Percentiles rank a stretch among this genome's conserved stretches.
phyloP scores from a whole-genome alignment of 2,888 invertebrate genomes.

The Mantis religiosa region DNA sequence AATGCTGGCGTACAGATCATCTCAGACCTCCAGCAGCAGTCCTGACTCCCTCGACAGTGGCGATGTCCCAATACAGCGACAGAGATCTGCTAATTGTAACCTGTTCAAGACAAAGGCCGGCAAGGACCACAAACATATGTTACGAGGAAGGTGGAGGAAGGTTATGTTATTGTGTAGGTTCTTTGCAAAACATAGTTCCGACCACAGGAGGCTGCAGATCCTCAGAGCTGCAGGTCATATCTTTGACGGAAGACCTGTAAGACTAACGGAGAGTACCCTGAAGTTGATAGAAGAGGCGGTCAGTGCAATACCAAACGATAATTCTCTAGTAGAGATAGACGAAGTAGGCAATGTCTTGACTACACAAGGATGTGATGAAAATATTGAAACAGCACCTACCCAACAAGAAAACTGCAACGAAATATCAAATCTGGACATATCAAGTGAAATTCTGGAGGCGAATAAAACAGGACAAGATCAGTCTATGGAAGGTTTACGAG shows the following conservation, averaged over 20 bases:
- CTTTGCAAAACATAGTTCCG: slow-evolving; percentile 15
- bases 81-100: not conserved
- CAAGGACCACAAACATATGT: not conserved
- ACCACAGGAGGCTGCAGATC: slow-evolving; percentile 21
- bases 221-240: slow-evolving; percentile 22
- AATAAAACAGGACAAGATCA: not conserved
- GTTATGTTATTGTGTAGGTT: slow-evolving; percentile 25
- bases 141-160: not conserved
- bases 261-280: not conserved
- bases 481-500: not conserved
- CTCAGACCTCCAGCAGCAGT: not conserved
- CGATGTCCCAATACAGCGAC: not conserved
- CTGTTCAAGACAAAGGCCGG: not conserved
- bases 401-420: not conserved
- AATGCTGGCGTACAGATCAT: not conserved
- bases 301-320: not conserved
- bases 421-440: not conserved
- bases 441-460: too few relatives aligned
- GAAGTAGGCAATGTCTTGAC: not conserved
- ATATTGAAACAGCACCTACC: not conserved
- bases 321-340: not conserved
- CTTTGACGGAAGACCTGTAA: slow-evolving; percentile 22
- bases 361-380: not conserved
- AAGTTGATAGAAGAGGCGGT: not conserved
- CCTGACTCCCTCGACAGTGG: not conserved